Conservation (phyloP, 2,888 invertebrate species). For the Tholera decimalis region DNA sequence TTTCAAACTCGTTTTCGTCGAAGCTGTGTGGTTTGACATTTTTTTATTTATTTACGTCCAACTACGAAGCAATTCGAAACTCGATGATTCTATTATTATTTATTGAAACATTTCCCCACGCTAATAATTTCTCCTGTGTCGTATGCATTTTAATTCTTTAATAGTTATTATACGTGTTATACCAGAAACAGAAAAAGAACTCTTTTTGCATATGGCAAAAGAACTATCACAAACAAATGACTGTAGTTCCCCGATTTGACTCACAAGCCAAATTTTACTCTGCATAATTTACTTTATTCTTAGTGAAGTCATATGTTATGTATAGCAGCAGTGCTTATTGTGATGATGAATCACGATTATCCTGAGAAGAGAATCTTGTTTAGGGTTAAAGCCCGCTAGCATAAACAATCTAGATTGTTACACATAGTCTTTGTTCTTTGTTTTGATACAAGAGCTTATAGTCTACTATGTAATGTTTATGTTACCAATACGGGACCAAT, state of each 20-base stretch:
- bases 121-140: too few relatives aligned
- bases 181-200: neutral
- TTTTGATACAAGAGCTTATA: constrained; percentile 8
- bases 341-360: constrained; percentile 47
- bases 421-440: constrained; percentile 23
- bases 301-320: constrained; percentile 40
- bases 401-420: constrained; percentile 47
- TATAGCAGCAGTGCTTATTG: constrained; percentile 6
- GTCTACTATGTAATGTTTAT: neutral
- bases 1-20: too few relatives aligned
- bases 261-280: constrained; percentile 4
- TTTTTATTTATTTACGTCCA: too few relatives aligned
- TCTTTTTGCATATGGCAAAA: constrained; percentile 7
- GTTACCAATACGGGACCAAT: too few relatives aligned
- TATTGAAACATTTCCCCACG: too few relatives aligned
- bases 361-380: constrained; percentile 45
- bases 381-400: constrained; percentile 44
- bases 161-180: too few relatives aligned
- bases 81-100: too few relatives aligned
- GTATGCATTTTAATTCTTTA: too few relatives aligned
- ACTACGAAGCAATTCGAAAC: neutral
- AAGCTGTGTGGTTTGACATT: too few relatives aligned
- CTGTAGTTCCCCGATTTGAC: neutral
- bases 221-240: neutral
- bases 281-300: constrained; percentile 16